Percentiles rank a stretch among this genome's conserved stretches.
Conservation (phyloP, 1,140 invertebrate species). For the Bombus superbus region DNA sequence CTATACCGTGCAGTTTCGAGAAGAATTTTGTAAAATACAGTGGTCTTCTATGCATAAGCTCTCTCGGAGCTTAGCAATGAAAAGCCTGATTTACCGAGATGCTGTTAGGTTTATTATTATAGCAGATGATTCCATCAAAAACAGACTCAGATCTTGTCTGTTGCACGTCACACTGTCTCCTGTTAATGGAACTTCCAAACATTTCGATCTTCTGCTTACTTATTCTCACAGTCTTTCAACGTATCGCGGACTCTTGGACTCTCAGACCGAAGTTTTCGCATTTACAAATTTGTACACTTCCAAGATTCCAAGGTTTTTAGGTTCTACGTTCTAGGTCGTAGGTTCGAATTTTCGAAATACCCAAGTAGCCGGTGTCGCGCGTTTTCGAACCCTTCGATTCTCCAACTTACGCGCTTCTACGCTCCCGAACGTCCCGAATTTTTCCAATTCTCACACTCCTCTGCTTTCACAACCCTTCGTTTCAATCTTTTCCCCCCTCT, state of each 20-base stretch:
- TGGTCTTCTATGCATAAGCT: neutral
- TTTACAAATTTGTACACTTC: neutral
- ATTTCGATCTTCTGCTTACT: slow-evolving; percentile 14
- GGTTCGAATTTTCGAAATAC: neutral
- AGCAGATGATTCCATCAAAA: slow-evolving; percentile 19
- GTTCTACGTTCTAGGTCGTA: neutral
- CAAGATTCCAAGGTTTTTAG: neutral
- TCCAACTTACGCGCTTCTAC: too few relatives aligned
- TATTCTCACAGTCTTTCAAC: neutral
- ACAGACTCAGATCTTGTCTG: neutral
- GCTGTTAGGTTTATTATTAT: neutral
- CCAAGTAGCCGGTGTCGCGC: too few relatives aligned
- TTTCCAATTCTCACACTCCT: neutral
- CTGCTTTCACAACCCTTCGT: too few relatives aligned
- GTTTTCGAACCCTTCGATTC: too few relatives aligned
- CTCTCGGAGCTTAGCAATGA: too few relatives aligned
- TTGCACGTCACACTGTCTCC: neutral
- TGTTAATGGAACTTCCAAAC: slow-evolving; percentile 3
- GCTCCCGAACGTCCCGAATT: neutral
- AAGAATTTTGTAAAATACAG: neutral
- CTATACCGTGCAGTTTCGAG: neutral
- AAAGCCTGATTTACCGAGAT: neutral
- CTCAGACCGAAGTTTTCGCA: neutral
- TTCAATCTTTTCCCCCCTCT: neutral
- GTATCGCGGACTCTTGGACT: neutral